Evolutionary conservation across 2,888 invertebrate genomes (phyloP).

Genomic region (Acronicta leporina): DNA sequence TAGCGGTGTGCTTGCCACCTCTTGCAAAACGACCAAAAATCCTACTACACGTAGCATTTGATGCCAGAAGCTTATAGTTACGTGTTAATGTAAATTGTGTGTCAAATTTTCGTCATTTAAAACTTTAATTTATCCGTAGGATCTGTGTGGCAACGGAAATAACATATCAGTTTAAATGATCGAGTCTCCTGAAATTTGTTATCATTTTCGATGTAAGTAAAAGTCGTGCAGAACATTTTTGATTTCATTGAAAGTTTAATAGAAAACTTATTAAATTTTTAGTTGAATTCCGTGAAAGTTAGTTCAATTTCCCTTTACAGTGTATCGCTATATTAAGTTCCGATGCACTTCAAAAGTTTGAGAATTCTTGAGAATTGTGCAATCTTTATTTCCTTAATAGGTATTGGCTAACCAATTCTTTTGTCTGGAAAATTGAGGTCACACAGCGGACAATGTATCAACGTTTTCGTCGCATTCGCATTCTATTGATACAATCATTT

Average conservation of each 20-base stretch:
- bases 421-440: constrained; percentile 47
- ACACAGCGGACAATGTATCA: constrained; percentile 55
- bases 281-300: constrained; percentile 31
- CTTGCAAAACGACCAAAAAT: constrained; percentile 49
- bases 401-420: constrained; percentile 31
- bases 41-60: constrained; percentile 42
- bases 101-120: neutral
- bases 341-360: constrained; percentile 42
- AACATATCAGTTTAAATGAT: neutral
- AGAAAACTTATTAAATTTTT: constrained; percentile 31
- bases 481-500: constrained; percentile 80
- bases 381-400: constrained; percentile 24
- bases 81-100: constrained; percentile 10
- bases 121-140: neutral
- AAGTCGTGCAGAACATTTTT: constrained; percentile 20
- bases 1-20: constrained; percentile 46
- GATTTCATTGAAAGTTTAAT: constrained; percentile 44
- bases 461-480: constrained; percentile 62
- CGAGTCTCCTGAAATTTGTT: neutral
- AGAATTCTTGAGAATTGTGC: constrained; percentile 31
- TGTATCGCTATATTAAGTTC: constrained; percentile 38
- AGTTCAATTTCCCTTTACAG: constrained; percentile 53
- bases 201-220: neutral
- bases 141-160: neutral
- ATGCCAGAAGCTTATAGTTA: constrained; percentile 16